Percentiles rank a stretch among this genome's conserved stretches.
phyloP scores from a whole-genome alignment of 2,888 invertebrate genomes.

The Lypha dubia region DNA sequence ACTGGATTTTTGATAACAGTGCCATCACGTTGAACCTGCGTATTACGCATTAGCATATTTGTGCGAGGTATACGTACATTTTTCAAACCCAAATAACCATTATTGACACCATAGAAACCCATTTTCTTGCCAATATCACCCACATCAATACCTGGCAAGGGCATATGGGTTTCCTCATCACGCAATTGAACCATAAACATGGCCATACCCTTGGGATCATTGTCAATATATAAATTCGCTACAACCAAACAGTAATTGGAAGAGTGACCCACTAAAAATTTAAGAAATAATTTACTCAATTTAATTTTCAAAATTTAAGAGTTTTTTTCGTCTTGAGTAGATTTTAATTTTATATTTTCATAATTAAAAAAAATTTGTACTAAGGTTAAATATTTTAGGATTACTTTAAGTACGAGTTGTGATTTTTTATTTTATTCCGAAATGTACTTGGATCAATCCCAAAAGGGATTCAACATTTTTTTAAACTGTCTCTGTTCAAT shows the following conservation, averaged over 20 bases:
- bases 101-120: constrained; percentile 95
- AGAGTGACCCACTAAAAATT: constrained; percentile 91
- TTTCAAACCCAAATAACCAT: constrained; percentile 95
- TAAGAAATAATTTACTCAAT: not conserved
- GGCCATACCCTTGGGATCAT: constrained; percentile 93
- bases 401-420: no score
- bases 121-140: constrained; percentile 98
- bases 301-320: not conserved
- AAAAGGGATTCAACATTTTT: no score
- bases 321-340: no score
- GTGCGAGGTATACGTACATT: constrained; percentile 93
- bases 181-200: constrained; percentile 96
- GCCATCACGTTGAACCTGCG: constrained; percentile 95
- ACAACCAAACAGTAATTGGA: constrained; percentile 95
- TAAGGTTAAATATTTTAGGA: no score
- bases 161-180: constrained; percentile 93
- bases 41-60: constrained; percentile 96
- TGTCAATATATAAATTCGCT: constrained; percentile 93
- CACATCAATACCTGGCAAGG: constrained; percentile 92
- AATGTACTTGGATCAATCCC: no score
- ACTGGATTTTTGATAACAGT: constrained; percentile 92
- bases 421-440: no score
- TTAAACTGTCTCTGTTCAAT: no score
- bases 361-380: no score
- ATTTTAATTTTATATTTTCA: no score